phyloP scores from a whole-genome alignment of 2,113 vertebrate genomes.

The Tetraodon nigroviridis region DNA sequence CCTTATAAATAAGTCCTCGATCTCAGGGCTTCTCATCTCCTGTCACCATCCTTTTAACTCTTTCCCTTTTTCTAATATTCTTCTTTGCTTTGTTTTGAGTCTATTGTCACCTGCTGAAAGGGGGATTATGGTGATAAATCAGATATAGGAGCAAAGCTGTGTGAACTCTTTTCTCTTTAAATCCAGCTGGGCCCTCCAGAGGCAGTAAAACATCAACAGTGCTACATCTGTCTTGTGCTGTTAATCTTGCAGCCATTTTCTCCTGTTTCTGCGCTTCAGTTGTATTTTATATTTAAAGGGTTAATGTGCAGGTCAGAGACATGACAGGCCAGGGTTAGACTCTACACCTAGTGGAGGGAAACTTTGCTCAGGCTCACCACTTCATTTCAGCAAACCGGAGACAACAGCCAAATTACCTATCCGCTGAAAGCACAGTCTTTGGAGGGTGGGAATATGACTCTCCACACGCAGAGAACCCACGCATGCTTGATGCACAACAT shows the following conservation, averaged over 20 bases:
- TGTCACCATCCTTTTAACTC: background rate
- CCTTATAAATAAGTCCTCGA: background rate
- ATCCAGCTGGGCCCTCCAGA: conserved; percentile 39
- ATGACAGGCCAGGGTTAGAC: conserved; percentile 5
- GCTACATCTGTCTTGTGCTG: background rate
- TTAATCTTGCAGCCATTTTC: background rate
- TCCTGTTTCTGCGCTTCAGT: background rate
- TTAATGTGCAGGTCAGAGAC: conserved; percentile 6
- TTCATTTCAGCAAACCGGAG: background rate
- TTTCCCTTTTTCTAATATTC: background rate
- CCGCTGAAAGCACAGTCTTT: no score
- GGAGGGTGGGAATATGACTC: no score
- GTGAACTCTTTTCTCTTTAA: conserved; percentile 23
- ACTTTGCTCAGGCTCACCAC: background rate
- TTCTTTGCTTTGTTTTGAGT: background rate
- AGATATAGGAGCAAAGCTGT: conserved; percentile 40
- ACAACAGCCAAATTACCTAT: no score
- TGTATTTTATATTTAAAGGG: background rate
- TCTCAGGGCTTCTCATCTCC: background rate
- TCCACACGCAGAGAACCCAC: no score
- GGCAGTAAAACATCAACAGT: conserved; percentile 12
- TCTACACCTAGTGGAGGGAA: background rate
- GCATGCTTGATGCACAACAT: no score
- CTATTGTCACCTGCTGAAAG: conserved; percentile 20
- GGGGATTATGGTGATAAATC: conserved; percentile 58